A percentile compares a stretch with the other conserved stretches of the same genome.
Evolutionary conservation across 2,888 invertebrate genomes (phyloP).

Genomic region (Rosalia funebris): DNA sequence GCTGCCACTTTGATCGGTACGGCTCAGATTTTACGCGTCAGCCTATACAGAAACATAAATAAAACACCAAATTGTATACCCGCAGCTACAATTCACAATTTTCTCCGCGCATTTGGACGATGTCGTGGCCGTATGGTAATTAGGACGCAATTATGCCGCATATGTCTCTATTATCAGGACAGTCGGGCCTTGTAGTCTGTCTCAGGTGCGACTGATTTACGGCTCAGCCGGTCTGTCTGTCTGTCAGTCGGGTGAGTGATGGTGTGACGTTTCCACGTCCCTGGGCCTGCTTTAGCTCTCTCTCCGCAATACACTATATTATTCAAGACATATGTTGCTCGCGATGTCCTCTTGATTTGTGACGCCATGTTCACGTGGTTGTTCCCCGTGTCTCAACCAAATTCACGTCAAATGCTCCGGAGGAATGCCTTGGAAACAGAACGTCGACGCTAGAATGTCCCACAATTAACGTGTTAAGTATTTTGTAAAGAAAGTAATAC

Average conservation of each 20-base stretch:
- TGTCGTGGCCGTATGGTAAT: conserved; percentile 52
- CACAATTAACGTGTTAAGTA: no score
- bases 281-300: conserved; percentile 18
- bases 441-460: no score
- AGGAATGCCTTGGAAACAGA: no score
- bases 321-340: conserved; percentile 42
- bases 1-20: no score
- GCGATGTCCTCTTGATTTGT: conserved; percentile 37
- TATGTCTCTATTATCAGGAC: conserved; percentile 62
- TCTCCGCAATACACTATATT: conserved; percentile 32
- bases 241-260: conserved; percentile 54
- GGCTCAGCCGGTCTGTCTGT: conserved; percentile 46
- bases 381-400: conserved; percentile 10
- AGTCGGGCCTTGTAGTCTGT: conserved; percentile 58
- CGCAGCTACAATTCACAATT: conserved; percentile 10
- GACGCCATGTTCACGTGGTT: conserved; percentile 19
- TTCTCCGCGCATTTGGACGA: conserved; percentile 2
- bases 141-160: conserved; percentile 59
- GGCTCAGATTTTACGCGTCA: no score
- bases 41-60: no score
- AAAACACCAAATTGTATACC: conserved; percentile 6
- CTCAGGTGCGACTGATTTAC: conserved; percentile 64
- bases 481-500: no score
- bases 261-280: conserved; percentile 53
- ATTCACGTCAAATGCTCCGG: conserved; percentile 4